Evolutionary conservation across 2,113 vertebrate species (phyloP).

Genomic region (Chelonoidis abingdonii): DNA sequence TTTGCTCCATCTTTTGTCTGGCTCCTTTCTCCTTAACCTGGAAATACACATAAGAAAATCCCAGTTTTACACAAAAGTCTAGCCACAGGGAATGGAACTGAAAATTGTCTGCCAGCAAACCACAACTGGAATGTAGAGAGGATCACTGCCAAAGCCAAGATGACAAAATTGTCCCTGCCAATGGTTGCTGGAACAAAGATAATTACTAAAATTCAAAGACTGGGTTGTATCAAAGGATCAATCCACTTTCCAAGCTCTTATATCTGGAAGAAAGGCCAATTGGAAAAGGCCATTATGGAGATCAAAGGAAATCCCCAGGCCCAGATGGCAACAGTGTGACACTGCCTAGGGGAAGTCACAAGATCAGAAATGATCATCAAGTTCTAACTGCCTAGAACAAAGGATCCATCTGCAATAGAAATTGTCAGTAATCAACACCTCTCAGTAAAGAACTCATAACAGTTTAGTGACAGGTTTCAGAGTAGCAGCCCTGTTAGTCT

Average conservation of each 20-base stretch:
- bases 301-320: background rate
- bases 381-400: background rate
- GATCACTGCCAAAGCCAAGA: background rate
- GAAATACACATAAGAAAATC: constrained; percentile 12
- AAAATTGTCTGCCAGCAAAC: background rate
- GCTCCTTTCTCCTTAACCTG: constrained; percentile 24
- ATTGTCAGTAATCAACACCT: background rate
- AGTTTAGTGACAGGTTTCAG: background rate
- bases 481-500: no score
- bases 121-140: background rate
- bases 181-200: constrained; percentile 7
- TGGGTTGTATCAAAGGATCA: background rate
- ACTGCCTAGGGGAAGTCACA: background rate
- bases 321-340: background rate
- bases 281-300: background rate
- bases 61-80: constrained; percentile 1
- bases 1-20: constrained; percentile 45
- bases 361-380: constrained; percentile 6
- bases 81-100: background rate
- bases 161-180: background rate
- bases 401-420: background rate
- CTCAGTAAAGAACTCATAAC: background rate
- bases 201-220: background rate
- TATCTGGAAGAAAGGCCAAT: background rate
- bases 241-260: background rate